Evolutionary conservation across 2,888 invertebrate genomes (phyloP).

Genomic region (Horisme vitalbata): DNA sequence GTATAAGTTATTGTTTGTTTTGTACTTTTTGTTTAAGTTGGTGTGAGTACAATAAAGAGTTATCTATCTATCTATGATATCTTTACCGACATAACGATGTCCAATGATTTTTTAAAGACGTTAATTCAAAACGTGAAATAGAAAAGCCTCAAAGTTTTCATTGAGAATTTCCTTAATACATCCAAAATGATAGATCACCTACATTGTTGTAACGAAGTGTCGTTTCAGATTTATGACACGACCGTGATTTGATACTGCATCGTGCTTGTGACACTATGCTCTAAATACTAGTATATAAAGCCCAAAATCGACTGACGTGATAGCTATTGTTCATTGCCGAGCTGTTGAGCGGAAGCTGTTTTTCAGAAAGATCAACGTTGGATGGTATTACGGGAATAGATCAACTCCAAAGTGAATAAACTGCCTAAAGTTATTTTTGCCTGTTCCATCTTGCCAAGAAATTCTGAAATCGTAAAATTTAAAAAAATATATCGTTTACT

Average conservation of each 20-base stretch:
- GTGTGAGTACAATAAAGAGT: no score
- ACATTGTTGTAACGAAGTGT: constrained; percentile 32
- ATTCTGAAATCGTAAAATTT: no score
- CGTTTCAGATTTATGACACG: constrained; percentile 33
- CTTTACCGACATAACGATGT: no score
- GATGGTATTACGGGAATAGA: not conserved
- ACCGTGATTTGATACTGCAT: constrained; percentile 28
- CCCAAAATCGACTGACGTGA: constrained; percentile 3
- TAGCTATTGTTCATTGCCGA: constrained; percentile 8
- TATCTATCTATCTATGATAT: no score
- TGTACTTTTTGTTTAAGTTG: no score
- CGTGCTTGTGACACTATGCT: constrained; percentile 9
- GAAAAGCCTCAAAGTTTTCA: not conserved
- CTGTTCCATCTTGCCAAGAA: no score
- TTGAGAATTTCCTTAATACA: constrained; percentile 4
- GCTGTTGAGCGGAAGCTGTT: constrained; percentile 8
- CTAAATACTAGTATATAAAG: constrained; percentile 8
- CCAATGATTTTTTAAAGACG: no score
- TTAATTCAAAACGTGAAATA: no score
- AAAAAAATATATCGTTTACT: no score
- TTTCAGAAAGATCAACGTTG: constrained; percentile 3
- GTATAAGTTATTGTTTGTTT: no score
- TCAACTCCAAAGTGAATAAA: not conserved
- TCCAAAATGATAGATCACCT: constrained; percentile 27
- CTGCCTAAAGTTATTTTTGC: no score